Conservation (phyloP, 2,888 invertebrate species). For the Prosapia bicincta region DNA sequence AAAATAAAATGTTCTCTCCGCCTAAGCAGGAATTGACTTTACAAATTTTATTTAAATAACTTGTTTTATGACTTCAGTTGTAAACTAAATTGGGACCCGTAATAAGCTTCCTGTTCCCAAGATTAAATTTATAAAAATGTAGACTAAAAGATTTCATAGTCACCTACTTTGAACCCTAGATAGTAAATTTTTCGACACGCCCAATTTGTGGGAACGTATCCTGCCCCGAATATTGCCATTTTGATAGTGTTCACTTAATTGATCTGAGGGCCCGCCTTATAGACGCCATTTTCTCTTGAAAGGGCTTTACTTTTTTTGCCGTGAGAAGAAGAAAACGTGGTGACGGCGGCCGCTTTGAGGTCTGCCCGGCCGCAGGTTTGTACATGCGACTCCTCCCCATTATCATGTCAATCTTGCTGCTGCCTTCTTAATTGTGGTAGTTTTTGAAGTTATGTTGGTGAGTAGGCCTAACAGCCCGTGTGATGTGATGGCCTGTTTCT, state of each 20-base stretch:
- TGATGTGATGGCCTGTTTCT: too few relatives aligned
- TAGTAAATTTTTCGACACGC: background rate
- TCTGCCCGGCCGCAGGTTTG: background rate
- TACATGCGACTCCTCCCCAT: background rate
- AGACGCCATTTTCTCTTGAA: conserved; percentile 2
- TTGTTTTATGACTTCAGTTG: too few relatives aligned
- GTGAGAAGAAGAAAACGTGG: background rate
- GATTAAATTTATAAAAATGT: too few relatives aligned
- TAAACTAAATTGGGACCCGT: too few relatives aligned
- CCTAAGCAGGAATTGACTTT: too few relatives aligned
- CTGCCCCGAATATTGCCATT: background rate
- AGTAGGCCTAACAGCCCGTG: background rate
- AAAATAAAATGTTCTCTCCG: too few relatives aligned
- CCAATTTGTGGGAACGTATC: background rate
- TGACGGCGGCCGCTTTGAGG: background rate
- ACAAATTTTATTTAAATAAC: too few relatives aligned
- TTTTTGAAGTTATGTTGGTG: background rate
- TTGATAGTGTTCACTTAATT: background rate
- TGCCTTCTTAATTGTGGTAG: background rate
- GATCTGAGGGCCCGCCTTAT: background rate
- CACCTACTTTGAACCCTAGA: too few relatives aligned
- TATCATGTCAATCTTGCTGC: background rate
- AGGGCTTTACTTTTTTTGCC: background rate
- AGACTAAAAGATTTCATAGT: too few relatives aligned
- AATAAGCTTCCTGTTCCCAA: too few relatives aligned